phyloP scores from a whole-genome alignment of 2,797 vertebrate species.

The Coracias cyanogaster region DNA sequence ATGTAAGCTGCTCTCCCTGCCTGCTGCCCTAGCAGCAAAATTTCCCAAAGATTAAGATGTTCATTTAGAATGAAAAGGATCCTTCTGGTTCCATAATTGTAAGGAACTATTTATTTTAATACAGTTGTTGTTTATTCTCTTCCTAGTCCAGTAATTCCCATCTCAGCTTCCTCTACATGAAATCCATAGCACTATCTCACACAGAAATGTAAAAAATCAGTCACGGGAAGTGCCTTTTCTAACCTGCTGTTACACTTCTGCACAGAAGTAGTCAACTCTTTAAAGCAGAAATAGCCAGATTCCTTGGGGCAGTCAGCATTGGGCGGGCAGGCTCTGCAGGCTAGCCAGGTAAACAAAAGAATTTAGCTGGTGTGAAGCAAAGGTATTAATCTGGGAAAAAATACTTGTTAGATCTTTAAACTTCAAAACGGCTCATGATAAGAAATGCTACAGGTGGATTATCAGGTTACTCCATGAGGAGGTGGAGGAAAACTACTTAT shows the following conservation, averaged over 20 bases:
- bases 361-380: neutral
- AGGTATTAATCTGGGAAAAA: neutral
- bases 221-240: neutral
- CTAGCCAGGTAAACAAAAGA: neutral
- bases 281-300: neutral
- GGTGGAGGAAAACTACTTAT: neutral
- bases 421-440: neutral
- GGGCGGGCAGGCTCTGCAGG: neutral
- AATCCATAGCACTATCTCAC: neutral
- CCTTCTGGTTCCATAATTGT: neutral
- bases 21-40: neutral
- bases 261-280: neutral
- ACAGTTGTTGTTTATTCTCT: neutral
- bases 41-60: neutral
- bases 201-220: neutral
- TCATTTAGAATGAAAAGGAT: conserved; percentile 3
- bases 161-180: neutral
- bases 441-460: neutral
- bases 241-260: neutral
- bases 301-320: neutral
- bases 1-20: neutral
- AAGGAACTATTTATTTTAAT: neutral
- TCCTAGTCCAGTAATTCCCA: neutral
- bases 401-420: neutral
- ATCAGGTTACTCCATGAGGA: neutral